Evolutionary conservation across 2,113 vertebrate species (phyloP).

Genomic region (Engraulis encrasicolus): DNA sequence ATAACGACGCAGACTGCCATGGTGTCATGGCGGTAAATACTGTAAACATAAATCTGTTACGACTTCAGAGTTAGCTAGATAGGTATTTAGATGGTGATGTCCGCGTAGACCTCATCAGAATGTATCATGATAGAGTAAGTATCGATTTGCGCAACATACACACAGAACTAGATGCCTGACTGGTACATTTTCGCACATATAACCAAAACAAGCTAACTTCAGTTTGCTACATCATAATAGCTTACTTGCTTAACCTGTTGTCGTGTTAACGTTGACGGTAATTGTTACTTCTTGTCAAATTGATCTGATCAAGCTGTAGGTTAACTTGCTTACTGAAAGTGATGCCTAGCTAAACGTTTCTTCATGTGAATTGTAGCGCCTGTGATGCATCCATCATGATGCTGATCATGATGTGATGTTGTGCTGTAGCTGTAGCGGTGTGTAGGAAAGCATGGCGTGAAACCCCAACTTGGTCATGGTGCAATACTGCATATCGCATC

Average conservation of each 20-base stretch:
- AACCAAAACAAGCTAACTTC: background rate
- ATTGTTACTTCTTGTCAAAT: background rate
- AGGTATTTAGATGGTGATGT: background rate
- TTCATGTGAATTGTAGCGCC: too few species aligned
- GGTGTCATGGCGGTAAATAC: conserved; percentile 60
- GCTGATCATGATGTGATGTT: too few species aligned
- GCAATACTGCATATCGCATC: background rate
- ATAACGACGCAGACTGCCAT: conserved; percentile 54
- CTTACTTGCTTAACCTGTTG: background rate
- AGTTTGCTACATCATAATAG: background rate
- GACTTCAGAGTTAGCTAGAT: background rate
- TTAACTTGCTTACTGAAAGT: background rate
- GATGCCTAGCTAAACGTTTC: background rate
- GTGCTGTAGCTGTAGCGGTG: background rate
- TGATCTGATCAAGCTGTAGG: background rate
- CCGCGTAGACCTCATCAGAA: conserved; percentile 43
- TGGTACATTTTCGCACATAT: background rate
- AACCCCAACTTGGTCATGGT: background rate
- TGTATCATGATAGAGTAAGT: conserved; percentile 71
- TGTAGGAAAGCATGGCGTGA: background rate
- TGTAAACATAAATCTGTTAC: conserved; percentile 49
- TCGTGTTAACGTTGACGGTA: background rate
- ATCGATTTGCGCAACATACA: background rate
- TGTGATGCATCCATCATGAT: too few species aligned
- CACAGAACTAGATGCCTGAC: background rate